Conservation (phyloP, 2,797 vertebrate species). For the Peromyscus nudipes region DNA sequence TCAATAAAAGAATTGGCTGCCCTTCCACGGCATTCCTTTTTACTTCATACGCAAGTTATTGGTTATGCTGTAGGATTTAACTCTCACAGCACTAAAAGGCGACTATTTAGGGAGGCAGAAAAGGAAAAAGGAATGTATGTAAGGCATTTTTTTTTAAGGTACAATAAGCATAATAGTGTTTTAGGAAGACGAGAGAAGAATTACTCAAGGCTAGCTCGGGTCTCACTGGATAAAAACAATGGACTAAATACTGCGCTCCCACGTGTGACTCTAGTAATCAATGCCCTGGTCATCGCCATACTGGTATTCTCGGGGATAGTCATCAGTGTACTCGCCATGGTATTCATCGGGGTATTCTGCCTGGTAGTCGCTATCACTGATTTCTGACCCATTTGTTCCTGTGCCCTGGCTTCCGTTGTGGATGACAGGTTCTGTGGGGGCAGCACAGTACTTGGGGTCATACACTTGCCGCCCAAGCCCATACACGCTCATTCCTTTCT, state of each 20-base stretch:
- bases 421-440: conserved; percentile 93
- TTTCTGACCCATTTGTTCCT: conserved; percentile 96
- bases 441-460: conserved; percentile 96
- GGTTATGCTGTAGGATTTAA: conserved; percentile 89
- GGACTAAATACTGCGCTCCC: conserved; percentile 91
- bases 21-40: conserved; percentile 90
- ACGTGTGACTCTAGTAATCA: conserved; percentile 92
- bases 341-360: conserved; percentile 96
- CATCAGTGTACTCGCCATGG: conserved; percentile 94
- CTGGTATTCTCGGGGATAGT: conserved; percentile 93
- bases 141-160: conserved; percentile 90
- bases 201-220: conserved; percentile 95
- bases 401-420: conserved; percentile 97
- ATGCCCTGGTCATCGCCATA: conserved; percentile 95
- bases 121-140: conserved; percentile 90
- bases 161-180: conserved; percentile 90
- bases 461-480: conserved; percentile 97
- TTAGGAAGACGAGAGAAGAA: conserved; percentile 91
- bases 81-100: conserved; percentile 90
- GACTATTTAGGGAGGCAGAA: conserved; percentile 90
- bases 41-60: conserved; percentile 89
- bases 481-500: conserved; percentile 98
- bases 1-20: conserved; percentile 85
- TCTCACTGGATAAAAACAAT: conserved; percentile 92
- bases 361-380: conserved; percentile 98